A percentile compares a stretch with the other conserved stretches of the same genome.
phyloP scores from a whole-genome alignment of 2,888 invertebrate genomes.

The Drosophila anomelani region DNA sequence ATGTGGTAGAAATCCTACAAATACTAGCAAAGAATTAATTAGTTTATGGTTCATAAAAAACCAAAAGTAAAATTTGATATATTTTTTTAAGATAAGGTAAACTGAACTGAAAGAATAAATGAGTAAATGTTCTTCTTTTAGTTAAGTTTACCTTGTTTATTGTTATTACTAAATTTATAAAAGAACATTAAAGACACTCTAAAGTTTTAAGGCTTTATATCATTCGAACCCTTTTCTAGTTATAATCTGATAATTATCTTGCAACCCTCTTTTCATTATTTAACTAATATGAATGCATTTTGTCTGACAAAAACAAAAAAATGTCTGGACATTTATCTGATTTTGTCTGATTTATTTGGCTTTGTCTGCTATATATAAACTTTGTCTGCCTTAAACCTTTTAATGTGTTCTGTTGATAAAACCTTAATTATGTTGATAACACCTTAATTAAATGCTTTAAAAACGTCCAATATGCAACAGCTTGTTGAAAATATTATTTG shows the following conservation, averaged over 20 bases:
- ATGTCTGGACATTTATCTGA: conserved; percentile 24
- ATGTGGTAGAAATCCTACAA: neutral
- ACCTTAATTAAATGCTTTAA: conserved; percentile 5
- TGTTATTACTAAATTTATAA: no score
- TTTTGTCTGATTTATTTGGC: conserved; percentile 11
- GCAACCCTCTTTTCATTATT: neutral
- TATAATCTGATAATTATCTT: neutral
- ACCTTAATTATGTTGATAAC: conserved; percentile 66
- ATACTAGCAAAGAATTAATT: neutral
- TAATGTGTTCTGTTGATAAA: conserved; percentile 71
- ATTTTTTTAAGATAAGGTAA: no score
- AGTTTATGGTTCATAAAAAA: neutral
- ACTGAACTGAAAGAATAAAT: neutral
- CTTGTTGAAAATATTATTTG: neutral
- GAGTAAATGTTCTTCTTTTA: no score
- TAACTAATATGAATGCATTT: conserved; percentile 39
- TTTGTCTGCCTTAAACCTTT: conserved; percentile 56
- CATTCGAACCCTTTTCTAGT: neutral
- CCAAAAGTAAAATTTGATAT: neutral
- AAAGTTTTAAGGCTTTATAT: neutral
- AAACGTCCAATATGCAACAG: conserved; percentile 58
- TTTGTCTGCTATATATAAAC: neutral
- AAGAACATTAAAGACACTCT: neutral
- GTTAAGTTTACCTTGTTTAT: no score
- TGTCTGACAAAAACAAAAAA: conserved; percentile 62